Base-by-base conservation (phyloP, 1,140 invertebrate species). In the Hyles euphorbiae region DNA sequence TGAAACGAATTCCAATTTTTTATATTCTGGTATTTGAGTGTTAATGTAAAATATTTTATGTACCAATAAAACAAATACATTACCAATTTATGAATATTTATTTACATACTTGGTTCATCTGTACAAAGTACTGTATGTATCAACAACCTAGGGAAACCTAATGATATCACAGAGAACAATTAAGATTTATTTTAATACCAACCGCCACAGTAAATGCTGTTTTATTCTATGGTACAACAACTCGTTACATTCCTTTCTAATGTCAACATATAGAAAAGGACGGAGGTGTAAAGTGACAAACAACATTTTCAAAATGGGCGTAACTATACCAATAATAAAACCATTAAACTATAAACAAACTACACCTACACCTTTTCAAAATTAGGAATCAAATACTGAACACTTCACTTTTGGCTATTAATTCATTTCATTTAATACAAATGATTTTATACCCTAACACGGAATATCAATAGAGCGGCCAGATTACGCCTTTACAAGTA, bases 81-180 rank as follows among this genome's bases (percentile, higher is more conserved):
- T 65, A 72, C 63, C 65, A 78, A 79, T 71, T 71, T 67, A 72
- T 64, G 64, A 60, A 67, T 68, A 70, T 82, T 84, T 81, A 80
- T 83, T 83, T 74, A 79, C 76, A 74, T 63, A 66, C 57, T 55
- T 52, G 63, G 52, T 61, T 50, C 34, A 7, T 67, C 72, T 62
- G 54, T 68, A 71, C 68, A 78, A 74, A 74, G 68, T 62, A 72
- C 50, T 61, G 56, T 67, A 61, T 53, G 32, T 49, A 56, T 61
- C 46, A 68, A 67, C 56, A 67, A 71, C 66, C 63, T 72, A 68
- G 58, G 60, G 70, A 74, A 74, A 72, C 70, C 67, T 76, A 78
- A 74, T 78, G 61, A 76, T 86, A 87, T 87, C 83, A 87, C 83
- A 87, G 83, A 76, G 73, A 78, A 74, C 62, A 74, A 78, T 76